Conservation (phyloP, 2,113 vertebrate genomes). For the Arvicanthis niloticus region DNA sequence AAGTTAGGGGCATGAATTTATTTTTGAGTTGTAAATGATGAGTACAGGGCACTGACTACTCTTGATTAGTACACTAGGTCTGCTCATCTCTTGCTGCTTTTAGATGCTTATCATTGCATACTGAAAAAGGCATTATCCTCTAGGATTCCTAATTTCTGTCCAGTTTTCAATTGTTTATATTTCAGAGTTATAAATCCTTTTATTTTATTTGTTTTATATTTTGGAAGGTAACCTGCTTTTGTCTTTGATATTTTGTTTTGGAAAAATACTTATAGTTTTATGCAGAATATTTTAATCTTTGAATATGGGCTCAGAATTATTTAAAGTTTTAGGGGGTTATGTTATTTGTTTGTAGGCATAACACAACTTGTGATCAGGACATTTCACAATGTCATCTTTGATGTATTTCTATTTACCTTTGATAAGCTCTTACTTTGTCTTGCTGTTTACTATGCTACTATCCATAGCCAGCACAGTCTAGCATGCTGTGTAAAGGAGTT, state of each 20-base stretch:
- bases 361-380: not conserved
- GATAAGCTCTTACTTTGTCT: not conserved
- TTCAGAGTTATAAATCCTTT: not conserved
- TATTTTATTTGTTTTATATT: not conserved
- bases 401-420: not conserved
- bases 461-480: accelerated
- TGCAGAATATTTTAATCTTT: not conserved
- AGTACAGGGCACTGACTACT: not conserved
- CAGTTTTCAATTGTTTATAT: not conserved
- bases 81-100: not conserved
- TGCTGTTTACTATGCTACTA: accelerated
- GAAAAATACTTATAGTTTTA: not conserved
- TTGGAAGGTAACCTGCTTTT: not conserved
- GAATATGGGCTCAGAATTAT: not conserved
- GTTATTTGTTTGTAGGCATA: not conserved
- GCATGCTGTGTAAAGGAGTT: not conserved
- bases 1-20: no score
- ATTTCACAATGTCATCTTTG: not conserved
- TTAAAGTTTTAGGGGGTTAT: not conserved
- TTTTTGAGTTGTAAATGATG: not conserved
- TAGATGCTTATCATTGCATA: not conserved
- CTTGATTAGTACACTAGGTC: not conserved
- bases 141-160: not conserved
- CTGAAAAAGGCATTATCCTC: not conserved
- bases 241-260: not conserved